phyloP scores from a whole-genome alignment of 2,797 vertebrate species.

The Microcaecilia unicolor region DNA sequence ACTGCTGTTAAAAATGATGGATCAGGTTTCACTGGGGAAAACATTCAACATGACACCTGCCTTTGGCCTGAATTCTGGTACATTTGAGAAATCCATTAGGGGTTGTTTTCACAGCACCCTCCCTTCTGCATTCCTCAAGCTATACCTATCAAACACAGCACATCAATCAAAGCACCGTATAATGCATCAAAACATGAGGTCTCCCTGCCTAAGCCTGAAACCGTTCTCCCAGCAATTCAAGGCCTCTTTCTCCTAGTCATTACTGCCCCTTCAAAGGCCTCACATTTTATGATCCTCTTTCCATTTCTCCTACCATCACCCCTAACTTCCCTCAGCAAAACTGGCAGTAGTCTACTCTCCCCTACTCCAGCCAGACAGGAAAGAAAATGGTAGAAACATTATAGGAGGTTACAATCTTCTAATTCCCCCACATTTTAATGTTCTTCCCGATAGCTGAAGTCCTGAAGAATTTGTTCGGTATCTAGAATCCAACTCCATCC shows the following conservation, averaged over 20 bases:
- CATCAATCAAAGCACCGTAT: slow-evolving; percentile 26
- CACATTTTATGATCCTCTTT: slow-evolving; percentile 16
- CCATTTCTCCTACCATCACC: slow-evolving; percentile 1
- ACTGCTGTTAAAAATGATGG: slow-evolving; percentile 4
- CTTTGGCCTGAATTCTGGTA: slow-evolving; percentile 34
- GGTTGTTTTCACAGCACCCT: slow-evolving; percentile 62
- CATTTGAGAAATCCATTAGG: slow-evolving; percentile 76
- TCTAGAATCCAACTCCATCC: no score
- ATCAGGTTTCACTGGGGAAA: slow-evolving; percentile 26
- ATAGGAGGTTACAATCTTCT: no score
- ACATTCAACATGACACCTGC: slow-evolving; percentile 28
- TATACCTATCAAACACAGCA: slow-evolving; percentile 8
- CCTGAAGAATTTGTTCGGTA: no score
- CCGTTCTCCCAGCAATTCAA: slow-evolving; percentile 1
- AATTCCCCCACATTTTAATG: no score
- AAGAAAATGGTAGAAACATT: not conserved
- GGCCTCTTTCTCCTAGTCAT: slow-evolving; percentile 1
- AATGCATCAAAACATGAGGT: not conserved
- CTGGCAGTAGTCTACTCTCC: not conserved
- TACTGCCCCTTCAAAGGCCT: slow-evolving; percentile 3
- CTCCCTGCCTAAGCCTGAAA: not conserved
- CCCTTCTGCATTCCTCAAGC: slow-evolving; percentile 2
- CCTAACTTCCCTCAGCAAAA: not conserved
- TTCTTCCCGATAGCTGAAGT: no score
- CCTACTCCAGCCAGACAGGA: not conserved